Conservation (phyloP, 2,797 vertebrate species). For the Notoglanidium macrostoma region DNA sequence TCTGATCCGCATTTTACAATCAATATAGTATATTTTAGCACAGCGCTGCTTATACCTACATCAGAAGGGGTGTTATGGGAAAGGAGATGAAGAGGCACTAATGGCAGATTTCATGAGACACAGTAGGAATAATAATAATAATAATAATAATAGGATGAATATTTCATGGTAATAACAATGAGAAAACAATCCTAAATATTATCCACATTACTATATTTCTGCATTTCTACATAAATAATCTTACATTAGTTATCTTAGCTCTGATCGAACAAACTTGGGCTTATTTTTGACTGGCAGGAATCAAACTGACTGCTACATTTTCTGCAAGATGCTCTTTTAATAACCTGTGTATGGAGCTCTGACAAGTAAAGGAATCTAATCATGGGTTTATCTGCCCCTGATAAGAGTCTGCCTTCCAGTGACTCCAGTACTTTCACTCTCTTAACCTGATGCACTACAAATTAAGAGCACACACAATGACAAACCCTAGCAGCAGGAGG, state of each 20-base stretch:
- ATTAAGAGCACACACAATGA: constrained; percentile 12
- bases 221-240: neutral
- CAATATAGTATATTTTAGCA: neutral
- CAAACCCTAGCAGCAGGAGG: neutral
- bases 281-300: neutral
- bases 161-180: neutral
- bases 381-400: constrained; percentile 19
- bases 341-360: constrained; percentile 11
- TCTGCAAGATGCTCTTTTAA: neutral
- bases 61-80: neutral
- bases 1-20: neutral
- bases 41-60: neutral
- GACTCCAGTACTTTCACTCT: neutral
- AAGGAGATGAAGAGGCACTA: neutral
- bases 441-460: neutral
- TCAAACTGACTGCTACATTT: neutral
- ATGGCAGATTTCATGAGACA: neutral
- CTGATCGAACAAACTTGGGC: neutral
- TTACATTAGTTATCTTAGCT: neutral
- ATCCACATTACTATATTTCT: neutral
- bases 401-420: constrained; percentile 2
- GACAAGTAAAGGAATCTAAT: constrained; percentile 31
- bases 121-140: neutral
- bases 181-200: neutral
- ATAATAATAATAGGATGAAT: neutral